Evolutionary conservation across 2,888 invertebrate genomes (phyloP), one percentile per base, ranked within the genome.

Genomic region (Spatulosminthurus flaviceps): DNA sequence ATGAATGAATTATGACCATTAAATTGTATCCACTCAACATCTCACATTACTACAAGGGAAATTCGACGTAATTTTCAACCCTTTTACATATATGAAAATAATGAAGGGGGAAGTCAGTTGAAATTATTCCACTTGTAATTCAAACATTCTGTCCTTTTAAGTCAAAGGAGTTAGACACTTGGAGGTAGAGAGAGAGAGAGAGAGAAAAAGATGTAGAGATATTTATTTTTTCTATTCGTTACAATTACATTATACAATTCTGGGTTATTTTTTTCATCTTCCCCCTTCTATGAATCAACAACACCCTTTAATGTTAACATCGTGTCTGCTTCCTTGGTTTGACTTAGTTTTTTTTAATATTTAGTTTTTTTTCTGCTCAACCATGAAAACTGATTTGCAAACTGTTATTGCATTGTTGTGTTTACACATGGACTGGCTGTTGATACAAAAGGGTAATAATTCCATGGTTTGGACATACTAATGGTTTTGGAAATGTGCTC

Each of bases 1-100:
- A 75, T 75, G 75, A 29, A 75, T 75, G 75, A 75, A 75, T 75
- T 75, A 75, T 75, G 64, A 28, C 75, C 75, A 74, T 75, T 66
- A 75, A 75, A 74, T 74, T 74, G 43, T 66, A 29, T 28, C 75
- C 60, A 75, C 75, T 75, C 75, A 29, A 75, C 51, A 66, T 75
- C 66, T 75, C 75, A 75, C 24, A 75, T 75, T 75, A n/a, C n/a
- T n/a, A 66, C 75, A 66, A 21, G 34, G 66, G 42, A 22, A 42
- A 70, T 70, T 41, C 70, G 13, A 21, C 70, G 70, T 21, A 70
- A 70, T 41, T 70, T 22, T 41, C 11, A 41, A 41, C n/a, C n/a
- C n/a, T n/a, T n/a, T 70, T 29, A 70, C n/a, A 70, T 66, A 66
- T 66, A 43, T 51, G 67, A 28, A 70, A 11, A 13, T 64, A 34